Evolutionary conservation across 2,888 invertebrate genomes (phyloP).

Genomic region (Toxonevra muliebris): DNA sequence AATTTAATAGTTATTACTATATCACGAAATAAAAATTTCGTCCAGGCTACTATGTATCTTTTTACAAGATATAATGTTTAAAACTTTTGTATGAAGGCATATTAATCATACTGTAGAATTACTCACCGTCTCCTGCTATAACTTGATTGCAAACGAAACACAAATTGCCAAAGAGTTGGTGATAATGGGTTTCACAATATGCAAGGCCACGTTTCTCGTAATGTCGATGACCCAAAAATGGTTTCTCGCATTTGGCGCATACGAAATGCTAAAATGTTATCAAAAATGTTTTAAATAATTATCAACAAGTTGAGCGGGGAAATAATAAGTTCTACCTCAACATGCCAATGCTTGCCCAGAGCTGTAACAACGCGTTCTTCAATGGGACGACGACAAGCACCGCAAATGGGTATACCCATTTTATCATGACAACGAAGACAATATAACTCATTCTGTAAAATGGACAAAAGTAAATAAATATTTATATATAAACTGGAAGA

Average conservation of each 20-base stretch:
- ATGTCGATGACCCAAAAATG: conserved; percentile 98
- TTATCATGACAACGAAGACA: conserved; percentile 98
- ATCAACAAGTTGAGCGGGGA: neutral
- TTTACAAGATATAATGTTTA: too few species aligned
- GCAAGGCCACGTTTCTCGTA: conserved; percentile 98
- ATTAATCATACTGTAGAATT: neutral
- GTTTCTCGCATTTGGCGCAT: conserved; percentile 99
- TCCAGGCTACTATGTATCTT: too few species aligned
- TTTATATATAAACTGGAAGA: neutral
- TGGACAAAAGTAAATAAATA: neutral
- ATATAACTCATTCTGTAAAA: conserved; percentile 85
- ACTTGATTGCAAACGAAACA: conserved; percentile 99
- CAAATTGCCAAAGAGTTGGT: conserved; percentile 97
- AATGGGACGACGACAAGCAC: conserved; percentile 97
- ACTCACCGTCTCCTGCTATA: conserved; percentile 93
- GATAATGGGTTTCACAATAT: conserved; percentile 99
- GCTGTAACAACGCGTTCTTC: conserved; percentile 99
- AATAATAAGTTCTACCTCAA: conserved; percentile 75
- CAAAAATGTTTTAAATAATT: neutral
- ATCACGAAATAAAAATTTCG: too few species aligned
- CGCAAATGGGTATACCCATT: conserved; percentile 99
- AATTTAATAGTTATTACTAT: too few species aligned
- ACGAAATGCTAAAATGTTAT: conserved; percentile 87
- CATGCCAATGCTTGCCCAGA: conserved; percentile 98
- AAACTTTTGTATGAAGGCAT: too few species aligned